A percentile compares a stretch with the other conserved stretches of the same genome.
These are phyloP conservation scores for Luperina testacea DNA, from an alignment of 2,888 invertebrate species.

Conservation along the genomic window DNA sequence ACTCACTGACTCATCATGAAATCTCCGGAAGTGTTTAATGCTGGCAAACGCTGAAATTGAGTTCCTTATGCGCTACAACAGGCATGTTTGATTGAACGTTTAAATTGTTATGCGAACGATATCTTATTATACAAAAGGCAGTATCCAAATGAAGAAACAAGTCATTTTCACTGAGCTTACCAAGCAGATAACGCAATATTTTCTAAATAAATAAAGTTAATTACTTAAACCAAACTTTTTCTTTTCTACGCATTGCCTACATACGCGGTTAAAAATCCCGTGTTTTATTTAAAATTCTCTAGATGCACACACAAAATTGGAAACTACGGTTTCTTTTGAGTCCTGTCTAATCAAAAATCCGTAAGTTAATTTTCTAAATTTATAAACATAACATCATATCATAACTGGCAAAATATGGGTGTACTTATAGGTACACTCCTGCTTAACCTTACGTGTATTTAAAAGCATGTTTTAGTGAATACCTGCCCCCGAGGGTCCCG, in stretches of 20 bases:
- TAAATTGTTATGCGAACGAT: neutral
- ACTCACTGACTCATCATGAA: neutral
- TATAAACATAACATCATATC: neutral
- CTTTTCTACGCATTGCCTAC: neutral
- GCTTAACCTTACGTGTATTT: neutral
- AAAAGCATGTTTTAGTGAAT: neutral
- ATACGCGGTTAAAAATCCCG: neutral
- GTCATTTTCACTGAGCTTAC: neutral
- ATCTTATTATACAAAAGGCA: neutral
- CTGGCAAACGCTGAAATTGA: neutral
- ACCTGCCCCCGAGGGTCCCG: constrained; percentile 33
- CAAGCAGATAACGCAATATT: neutral
- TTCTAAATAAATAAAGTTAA: too few species aligned
- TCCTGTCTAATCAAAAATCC: neutral
- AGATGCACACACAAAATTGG: neutral
- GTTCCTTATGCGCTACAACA: neutral
- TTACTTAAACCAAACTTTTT: neutral
- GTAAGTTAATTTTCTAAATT: neutral
- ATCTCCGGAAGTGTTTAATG: constrained; percentile 5
- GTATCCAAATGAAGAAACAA: neutral
- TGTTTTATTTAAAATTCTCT: neutral
- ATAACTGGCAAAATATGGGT: neutral
- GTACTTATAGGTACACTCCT: neutral
- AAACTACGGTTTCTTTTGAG: neutral
- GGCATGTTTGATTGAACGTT: neutral